Percentiles rank a stretch among this genome's conserved stretches.
These are phyloP conservation scores for Chiridota heheva DNA, from an alignment of 35 echinoderm and acorn worm genomes.

Conservation along the genomic window DNA sequence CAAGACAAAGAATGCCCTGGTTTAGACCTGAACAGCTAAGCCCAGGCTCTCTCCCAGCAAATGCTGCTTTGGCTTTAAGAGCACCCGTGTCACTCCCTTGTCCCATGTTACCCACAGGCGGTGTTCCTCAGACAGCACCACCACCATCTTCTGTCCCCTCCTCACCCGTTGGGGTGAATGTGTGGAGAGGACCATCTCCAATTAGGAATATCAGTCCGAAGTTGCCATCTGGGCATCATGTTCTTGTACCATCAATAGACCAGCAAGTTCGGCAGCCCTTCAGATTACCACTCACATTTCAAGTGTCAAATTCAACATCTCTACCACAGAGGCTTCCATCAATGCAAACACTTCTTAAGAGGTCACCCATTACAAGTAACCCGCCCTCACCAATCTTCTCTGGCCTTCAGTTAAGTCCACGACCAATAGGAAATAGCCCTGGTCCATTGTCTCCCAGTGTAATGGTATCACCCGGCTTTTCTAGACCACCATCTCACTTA, in stretches of 20 bases:
- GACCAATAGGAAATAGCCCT: background rate
- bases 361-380: constrained; percentile 23
- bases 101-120: background rate
- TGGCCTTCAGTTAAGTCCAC: constrained; percentile 12
- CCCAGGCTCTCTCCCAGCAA: constrained; percentile 12
- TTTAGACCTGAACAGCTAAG: constrained; percentile 21
- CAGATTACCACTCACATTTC: background rate
- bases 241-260: background rate
- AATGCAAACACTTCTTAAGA: constrained; percentile 41
- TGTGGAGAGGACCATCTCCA: too few species aligned
- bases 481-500: constrained; percentile 1
- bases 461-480: background rate
- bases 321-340: constrained; percentile 67
- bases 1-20: constrained; percentile 27
- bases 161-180: constrained; percentile 1
- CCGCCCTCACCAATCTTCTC: constrained; percentile 47
- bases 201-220: too few species aligned
- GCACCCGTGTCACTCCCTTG: constrained; percentile 16
- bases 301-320: constrained; percentile 27
- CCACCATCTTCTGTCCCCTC: constrained; percentile 3
- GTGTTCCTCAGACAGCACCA: constrained; percentile 12
- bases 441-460: constrained; percentile 25
- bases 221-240: too few species aligned
- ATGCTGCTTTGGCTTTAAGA: too few species aligned
- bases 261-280: background rate